Base-by-base conservation (phyloP, 1,140 invertebrate genomes). In the Dendrolimus kikuchii region DNA sequence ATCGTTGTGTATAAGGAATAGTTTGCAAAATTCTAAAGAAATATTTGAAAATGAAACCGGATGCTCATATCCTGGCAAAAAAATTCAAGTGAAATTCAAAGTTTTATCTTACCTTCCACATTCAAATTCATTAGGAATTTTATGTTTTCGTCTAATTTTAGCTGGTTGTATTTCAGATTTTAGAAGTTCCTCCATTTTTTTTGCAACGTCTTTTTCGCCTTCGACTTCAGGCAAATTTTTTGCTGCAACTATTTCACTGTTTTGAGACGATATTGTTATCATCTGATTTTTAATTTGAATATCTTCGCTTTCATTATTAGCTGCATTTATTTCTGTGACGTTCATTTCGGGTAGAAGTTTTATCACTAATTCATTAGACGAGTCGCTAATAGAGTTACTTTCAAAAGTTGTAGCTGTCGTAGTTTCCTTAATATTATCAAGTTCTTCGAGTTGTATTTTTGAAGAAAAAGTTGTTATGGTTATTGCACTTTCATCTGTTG, bases 11-110 rank as follows among this genome's bases (percentile, higher is more conserved):
- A 2, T 86, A 73, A 0, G 90, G 80, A 37, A 95, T 89, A 7
- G 73, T 87, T 83, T 95, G 93, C 2, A 81, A 63, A 49, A 93
- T 89, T 46, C 93, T 94, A 57, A 38, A 86, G 79, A 50, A 62
- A 52, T 39, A 40, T 38, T 58, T 23, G 23, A 37, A 47, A 46
- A 23, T 51, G 8, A 40, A 46, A 48, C 9, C n/a, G 7, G 23
- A 23, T 52, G 46, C 5, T 37, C 9, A 46, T 40, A 46, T 45
- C 6, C 40, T 44, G 37, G 5, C 37, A 56, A 52, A 53, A 39
- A 9, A n/a, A 0, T n/a, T 40, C 1, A 5, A 7, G 5, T 40
- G 38, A 38, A 23, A 39, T 48, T 45, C 49, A 39, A 42, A 10
- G 42, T 47, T 38, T 51, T 36, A 57, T 61, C 59, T 69, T 78